Percentiles rank a stretch among this genome's conserved stretches.
phyloP scores from a whole-genome alignment of 1,140 invertebrate genomes.

The Cydia splendana region DNA sequence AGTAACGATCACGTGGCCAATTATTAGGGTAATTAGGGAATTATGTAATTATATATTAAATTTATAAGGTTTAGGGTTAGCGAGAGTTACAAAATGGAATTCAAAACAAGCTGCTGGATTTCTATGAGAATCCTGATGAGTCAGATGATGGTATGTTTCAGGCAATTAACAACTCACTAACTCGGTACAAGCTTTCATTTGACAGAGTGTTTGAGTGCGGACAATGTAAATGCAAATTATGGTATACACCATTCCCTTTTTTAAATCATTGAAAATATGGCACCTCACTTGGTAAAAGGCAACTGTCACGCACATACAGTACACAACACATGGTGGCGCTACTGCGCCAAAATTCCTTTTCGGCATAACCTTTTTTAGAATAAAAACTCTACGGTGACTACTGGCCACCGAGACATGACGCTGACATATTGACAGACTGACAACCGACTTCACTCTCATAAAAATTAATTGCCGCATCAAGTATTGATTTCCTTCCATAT shows the following conservation, averaged over 20 bases:
- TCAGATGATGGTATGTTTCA: conserved; percentile 52
- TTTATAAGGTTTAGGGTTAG: no score
- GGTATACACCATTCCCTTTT: conserved; percentile 46
- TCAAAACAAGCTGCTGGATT: conserved; percentile 47
- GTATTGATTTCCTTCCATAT: no score
- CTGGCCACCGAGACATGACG: no score
- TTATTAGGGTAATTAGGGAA: no score
- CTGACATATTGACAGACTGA: no score
- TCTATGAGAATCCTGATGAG: conserved; percentile 50
- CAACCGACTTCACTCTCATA: no score
- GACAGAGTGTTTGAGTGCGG: conserved; percentile 42
- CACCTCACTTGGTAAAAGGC: conserved; percentile 45
- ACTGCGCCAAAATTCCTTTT: no score
- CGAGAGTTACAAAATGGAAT: conserved; percentile 38
- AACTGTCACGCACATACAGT: conserved; percentile 51
- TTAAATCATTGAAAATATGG: conserved; percentile 42
- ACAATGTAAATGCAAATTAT: conserved; percentile 51
- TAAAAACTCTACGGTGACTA: no score
- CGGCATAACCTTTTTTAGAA: no score
- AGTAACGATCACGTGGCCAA: no score
- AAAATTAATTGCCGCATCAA: no score
- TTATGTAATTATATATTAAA: no score
- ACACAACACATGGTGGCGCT: conserved; percentile 43
- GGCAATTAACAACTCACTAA: conserved; percentile 48
- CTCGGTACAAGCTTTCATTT: conserved; percentile 40